Evolutionary conservation across 2,113 vertebrate genomes (phyloP), one percentile per base, ranked within the genome.

Genomic region (Ptilorrhoa leucosticta): DNA sequence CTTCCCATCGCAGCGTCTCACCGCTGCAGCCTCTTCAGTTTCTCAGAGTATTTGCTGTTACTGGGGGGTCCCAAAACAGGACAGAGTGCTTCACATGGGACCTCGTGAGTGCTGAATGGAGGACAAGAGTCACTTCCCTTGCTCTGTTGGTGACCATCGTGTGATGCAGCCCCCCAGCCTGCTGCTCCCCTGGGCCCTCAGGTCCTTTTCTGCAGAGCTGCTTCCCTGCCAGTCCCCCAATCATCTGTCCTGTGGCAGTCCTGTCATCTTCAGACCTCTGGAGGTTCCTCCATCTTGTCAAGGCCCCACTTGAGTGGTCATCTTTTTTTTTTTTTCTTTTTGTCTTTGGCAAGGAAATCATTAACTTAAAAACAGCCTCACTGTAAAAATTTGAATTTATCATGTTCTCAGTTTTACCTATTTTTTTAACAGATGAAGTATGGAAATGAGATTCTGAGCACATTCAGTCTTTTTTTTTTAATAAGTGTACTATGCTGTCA

Each of bases 1-100:
- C 21, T 58, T 4, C 20, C 31, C 22, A 7, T 31, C 0, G 0
- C 27, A 37, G 13, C 33, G 9, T 9, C 40, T 83, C 1, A 0
- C 31, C 51, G 6, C 47, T 42, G 20, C 51, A 88, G 26, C 51
- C 17, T 54, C 65, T 75, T 31, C 39, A 7, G 23, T 30, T 83
- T 45, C 39, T 86, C 61, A 23, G 9, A 56, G 3, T 45, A 45
- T 20, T 79, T 72, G 11, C 12, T 66, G 10, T 50, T 68, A 40
- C 47, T 45, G 64, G 1, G 4, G 11, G 2, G 7, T 39, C 50
- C 21, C 45, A 44, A 77, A 89, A n/a, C 22, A 51, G 24, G 22
- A 12, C 44, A 64, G 39, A 44, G 31, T 44, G 31, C 19, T n/a
- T n/a, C 58, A 44, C 31, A 24, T 31, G 15, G 23, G 15, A 37